phyloP scores from a whole-genome alignment of 2,113 vertebrate genomes.

The Malurus melanocephalus region DNA sequence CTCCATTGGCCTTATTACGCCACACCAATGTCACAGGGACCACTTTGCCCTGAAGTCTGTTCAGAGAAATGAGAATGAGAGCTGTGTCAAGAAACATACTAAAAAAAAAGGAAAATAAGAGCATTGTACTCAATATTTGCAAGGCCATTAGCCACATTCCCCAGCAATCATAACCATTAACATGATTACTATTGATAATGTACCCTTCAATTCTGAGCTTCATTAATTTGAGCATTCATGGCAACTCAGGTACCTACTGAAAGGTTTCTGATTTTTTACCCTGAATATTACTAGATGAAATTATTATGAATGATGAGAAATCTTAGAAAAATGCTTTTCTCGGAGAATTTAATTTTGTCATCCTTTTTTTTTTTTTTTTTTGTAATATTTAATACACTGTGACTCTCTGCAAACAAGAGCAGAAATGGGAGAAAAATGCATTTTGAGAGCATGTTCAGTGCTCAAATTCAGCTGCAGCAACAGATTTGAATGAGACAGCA shows the following conservation, averaged over 20 bases:
- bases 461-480: conserved; percentile 22
- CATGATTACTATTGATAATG: background rate
- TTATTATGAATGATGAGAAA: background rate
- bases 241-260: background rate
- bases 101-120: background rate
- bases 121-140: background rate
- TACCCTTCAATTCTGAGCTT: background rate
- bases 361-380: background rate
- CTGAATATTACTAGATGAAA: background rate
- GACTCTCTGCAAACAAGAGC: background rate
- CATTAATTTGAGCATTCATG: conserved; percentile 12
- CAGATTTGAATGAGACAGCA: conserved; percentile 35
- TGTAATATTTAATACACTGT: background rate
- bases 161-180: background rate
- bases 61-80: background rate
- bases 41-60: background rate
- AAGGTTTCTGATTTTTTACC: background rate
- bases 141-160: background rate
- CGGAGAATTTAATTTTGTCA: background rate
- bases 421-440: background rate
- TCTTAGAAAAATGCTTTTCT: background rate
- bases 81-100: background rate
- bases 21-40: background rate
- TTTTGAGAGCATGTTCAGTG: fast-evolving
- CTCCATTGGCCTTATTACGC: background rate